Evolutionary conservation across 30 jellyfish, hydroid and myxozoan species (phyloP).

Genomic region (Pseudorhiza aurosa): DNA sequence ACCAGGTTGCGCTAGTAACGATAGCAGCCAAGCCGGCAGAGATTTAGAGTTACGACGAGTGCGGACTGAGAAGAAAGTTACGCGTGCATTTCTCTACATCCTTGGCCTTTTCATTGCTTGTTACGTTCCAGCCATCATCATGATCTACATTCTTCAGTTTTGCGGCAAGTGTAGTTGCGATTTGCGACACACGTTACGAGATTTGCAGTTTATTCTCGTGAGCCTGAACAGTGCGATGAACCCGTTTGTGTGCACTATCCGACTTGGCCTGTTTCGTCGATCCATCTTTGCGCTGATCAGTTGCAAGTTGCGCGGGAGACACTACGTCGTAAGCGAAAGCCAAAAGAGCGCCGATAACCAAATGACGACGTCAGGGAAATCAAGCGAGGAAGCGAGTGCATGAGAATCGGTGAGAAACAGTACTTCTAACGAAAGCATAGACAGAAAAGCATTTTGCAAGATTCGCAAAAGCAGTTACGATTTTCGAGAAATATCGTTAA

Average conservation of each 20-base stretch:
- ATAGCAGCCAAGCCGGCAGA: neutral
- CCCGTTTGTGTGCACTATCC: constrained; percentile 76
- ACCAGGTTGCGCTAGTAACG: neutral
- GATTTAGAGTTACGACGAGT: constrained; percentile 40
- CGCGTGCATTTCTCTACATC: constrained; percentile 71
- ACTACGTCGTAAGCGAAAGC: constrained; percentile 1
- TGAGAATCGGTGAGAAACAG: no score
- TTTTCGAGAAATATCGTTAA: no score
- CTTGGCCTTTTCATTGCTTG: constrained; percentile 65
- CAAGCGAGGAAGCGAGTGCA: neutral
- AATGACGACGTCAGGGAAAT: neutral
- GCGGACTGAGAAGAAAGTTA: constrained; percentile 73
- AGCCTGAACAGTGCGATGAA: constrained; percentile 82
- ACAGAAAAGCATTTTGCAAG: no score
- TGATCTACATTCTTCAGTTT: constrained; percentile 77
- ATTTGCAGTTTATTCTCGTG: constrained; percentile 74
- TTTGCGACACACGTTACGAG: constrained; percentile 77
- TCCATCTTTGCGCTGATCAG: constrained; percentile 33
- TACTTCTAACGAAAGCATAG: no score
- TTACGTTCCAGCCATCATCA: constrained; percentile 76
- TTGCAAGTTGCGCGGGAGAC: constrained; percentile 8
- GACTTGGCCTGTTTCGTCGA: constrained; percentile 70
- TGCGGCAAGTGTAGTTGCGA: constrained; percentile 72
- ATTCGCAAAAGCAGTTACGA: no score
- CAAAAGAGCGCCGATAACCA: neutral